These are phyloP conservation scores for Alectoris magna DNA, from an alignment of 2,797 vertebrate species.

Conservation along the genomic window DNA sequence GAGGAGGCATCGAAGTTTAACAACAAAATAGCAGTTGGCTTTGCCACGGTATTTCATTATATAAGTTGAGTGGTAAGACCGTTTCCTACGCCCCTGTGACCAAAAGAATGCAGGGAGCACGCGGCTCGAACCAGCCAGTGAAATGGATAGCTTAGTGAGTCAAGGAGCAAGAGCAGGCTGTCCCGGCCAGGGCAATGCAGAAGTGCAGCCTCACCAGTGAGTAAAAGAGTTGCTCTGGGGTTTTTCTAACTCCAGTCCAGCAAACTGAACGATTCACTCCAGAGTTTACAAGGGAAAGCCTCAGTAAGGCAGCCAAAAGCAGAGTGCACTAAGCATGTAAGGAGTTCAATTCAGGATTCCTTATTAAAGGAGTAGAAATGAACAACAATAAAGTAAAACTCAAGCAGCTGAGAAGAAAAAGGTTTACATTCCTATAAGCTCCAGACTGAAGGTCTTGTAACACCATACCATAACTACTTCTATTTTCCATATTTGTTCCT, in stretches of 20 bases:
- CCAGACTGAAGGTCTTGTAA: neutral
- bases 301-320: conserved; percentile 38
- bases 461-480: neutral
- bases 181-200: neutral
- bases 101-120: conserved; percentile 53
- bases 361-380: neutral
- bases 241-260: neutral
- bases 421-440: neutral
- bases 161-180: neutral
- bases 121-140: neutral
- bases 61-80: neutral
- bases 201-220: neutral
- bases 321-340: neutral
- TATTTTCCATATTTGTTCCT: neutral
- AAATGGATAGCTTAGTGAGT: neutral
- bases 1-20: neutral
- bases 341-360: conserved; percentile 56
- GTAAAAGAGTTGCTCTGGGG: neutral
- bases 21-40: neutral
- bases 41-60: conserved; percentile 8
- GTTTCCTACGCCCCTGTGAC: conserved; percentile 24
- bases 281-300: conserved; percentile 31
- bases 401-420: neutral
- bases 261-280: neutral
- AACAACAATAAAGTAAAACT: neutral